phyloP scores from a whole-genome alignment of 2,113 vertebrate genomes.

The Mastomys natalensis region DNA sequence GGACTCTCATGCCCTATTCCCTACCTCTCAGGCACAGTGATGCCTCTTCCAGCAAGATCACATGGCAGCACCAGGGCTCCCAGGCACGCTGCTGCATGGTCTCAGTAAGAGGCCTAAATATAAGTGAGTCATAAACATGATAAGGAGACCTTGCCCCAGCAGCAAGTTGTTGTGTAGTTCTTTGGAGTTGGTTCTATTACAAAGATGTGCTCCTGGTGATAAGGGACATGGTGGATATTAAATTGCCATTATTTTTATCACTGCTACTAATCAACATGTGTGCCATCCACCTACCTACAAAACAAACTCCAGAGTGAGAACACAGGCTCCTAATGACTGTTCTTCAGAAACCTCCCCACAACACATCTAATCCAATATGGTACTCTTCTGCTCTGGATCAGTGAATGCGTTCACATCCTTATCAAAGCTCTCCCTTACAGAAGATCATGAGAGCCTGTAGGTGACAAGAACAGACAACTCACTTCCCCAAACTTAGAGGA shows the following conservation, averaged over 20 bases:
- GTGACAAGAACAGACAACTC: not conserved
- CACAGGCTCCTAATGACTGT: not conserved
- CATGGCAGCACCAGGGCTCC: not conserved
- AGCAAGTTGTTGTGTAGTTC: not conserved
- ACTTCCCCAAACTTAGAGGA: not conserved
- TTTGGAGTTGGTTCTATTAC: not conserved
- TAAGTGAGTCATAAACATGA: not conserved
- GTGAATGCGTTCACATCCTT: not conserved
- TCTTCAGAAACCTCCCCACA: not conserved
- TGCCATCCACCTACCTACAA: not conserved
- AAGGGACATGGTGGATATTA: not conserved
- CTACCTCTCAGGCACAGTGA: not conserved
- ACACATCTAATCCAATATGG: not conserved
- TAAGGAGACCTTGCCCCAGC: not conserved
- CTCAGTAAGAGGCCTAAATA: not conserved
- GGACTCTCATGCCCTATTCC: not conserved
- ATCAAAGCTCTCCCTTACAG: not conserved
- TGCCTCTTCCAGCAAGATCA: not conserved
- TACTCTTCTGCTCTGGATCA: not conserved
- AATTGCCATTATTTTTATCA: not conserved
- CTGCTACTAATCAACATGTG: not conserved
- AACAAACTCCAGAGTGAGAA: not conserved
- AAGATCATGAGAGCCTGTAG: not conserved
- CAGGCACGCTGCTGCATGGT: not conserved
- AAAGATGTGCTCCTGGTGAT: not conserved